Conservation (phyloP, 2,888 invertebrate species). For the Drosophila cyrtoloma region DNA sequence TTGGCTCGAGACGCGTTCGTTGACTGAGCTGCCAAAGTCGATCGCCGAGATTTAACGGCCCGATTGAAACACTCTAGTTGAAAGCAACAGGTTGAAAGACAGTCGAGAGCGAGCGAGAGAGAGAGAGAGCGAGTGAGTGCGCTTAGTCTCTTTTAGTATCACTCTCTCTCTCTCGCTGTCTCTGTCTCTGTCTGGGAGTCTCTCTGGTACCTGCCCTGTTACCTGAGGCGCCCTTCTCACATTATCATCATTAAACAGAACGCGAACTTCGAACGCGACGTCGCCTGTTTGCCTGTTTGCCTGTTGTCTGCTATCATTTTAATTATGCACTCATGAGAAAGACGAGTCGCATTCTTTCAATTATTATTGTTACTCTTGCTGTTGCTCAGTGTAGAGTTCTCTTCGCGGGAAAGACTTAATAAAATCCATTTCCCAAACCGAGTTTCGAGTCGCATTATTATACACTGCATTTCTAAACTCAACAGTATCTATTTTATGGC, state of each 20-base stretch:
- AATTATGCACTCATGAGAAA: constrained; percentile 73
- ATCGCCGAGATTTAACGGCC: constrained; percentile 64
- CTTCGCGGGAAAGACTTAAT: constrained; percentile 56
- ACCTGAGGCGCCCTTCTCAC: constrained; percentile 75
- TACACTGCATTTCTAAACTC: constrained; percentile 29
- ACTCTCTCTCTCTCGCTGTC: constrained; percentile 1
- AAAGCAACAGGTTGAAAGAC: constrained; percentile 35
- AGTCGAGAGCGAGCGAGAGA: constrained; percentile 5
- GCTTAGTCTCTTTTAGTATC: constrained; percentile 5
- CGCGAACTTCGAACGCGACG: constrained; percentile 58
- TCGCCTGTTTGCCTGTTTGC: constrained; percentile 39
- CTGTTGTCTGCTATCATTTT: constrained; percentile 62
- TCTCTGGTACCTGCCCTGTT: constrained; percentile 42
- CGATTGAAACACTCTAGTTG: constrained; percentile 64
- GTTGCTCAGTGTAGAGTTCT: constrained; percentile 40
- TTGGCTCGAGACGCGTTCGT: constrained; percentile 78
- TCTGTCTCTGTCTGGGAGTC: constrained; percentile 5
- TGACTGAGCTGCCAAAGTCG: constrained; percentile 69
- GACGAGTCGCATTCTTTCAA: constrained; percentile 53
- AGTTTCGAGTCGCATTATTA: constrained; percentile 42
- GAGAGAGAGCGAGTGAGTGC: constrained; percentile 10
- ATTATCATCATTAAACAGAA: constrained; percentile 76
- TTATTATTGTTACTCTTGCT: constrained; percentile 29
- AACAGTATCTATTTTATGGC: neutral
- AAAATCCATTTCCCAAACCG: constrained; percentile 49